Conservation (phyloP, 2,888 invertebrate species). For the Cosmia pyralina region DNA sequence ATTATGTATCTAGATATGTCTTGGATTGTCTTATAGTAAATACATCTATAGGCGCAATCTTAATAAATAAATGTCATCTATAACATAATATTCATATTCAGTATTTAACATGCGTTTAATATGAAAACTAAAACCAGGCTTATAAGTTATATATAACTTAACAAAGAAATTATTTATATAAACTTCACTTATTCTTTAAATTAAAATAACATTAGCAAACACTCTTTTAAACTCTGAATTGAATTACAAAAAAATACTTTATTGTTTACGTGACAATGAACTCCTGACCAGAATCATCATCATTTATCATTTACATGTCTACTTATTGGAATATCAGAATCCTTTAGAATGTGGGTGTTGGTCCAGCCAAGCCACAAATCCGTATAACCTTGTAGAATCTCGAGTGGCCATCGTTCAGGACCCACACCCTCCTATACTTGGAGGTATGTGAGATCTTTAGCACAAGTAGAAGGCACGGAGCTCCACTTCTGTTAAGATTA, state of each 20-base stretch:
- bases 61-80: neutral
- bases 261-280: neutral
- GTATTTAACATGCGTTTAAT: neutral
- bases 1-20: neutral
- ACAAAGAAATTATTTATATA: neutral
- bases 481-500: constrained; percentile 12
- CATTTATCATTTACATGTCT: neutral
- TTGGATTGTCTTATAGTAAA: constrained; percentile 1
- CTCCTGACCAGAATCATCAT: neutral
- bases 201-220: constrained; percentile 1
- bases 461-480: constrained; percentile 2
- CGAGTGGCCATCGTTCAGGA: constrained; percentile 1
- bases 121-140: neutral
- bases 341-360: constrained; percentile 22
- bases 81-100: neutral
- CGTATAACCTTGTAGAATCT: constrained; percentile 5
- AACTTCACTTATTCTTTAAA: constrained; percentile 23
- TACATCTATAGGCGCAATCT: constrained; percentile 7
- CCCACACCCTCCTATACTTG: constrained; percentile 20
- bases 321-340: constrained; percentile 47
- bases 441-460: constrained; percentile 14
- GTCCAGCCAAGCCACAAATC: constrained; percentile 49
- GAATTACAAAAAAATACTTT: constrained; percentile 12
- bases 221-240: constrained; percentile 5
- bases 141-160: no score